A percentile compares a stretch with the other conserved stretches of the same genome.
Evolutionary conservation across 2,888 invertebrate genomes (phyloP).

Genomic region (Periphyllus acericola): DNA sequence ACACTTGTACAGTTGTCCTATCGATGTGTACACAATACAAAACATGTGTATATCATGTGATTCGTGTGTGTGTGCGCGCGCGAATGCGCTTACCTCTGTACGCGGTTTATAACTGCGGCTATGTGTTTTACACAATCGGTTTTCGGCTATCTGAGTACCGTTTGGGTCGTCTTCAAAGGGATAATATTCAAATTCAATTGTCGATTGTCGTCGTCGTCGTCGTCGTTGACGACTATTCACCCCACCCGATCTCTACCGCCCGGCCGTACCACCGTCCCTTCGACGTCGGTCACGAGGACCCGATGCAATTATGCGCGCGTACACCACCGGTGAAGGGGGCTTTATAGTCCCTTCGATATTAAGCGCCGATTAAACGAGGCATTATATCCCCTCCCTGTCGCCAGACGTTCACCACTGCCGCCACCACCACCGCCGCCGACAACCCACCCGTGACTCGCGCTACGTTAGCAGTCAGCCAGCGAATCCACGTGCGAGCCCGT

Average conservation of each 20-base stretch:
- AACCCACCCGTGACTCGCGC: neutral
- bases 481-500: neutral
- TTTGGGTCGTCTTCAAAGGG: slow-evolving; percentile 27
- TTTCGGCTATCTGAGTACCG: slow-evolving; percentile 29
- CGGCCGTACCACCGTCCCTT: neutral
- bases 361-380: slow-evolving; percentile 61
- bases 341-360: slow-evolving; percentile 58
- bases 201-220: slow-evolving; percentile 32
- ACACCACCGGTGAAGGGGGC: slow-evolving; percentile 27
- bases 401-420: neutral
- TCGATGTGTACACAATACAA: neutral
- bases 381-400: slow-evolving; percentile 29
- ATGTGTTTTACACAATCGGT: slow-evolving; percentile 47
- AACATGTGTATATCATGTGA: neutral
- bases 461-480: neutral
- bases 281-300: neutral
- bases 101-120: neutral
- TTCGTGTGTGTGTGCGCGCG: neutral
- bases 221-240: slow-evolving; percentile 34
- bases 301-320: slow-evolving; percentile 50
- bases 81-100: neutral
- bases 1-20: neutral
- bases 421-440: neutral
- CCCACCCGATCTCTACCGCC: neutral
- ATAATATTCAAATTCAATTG: slow-evolving; percentile 58